These are phyloP conservation scores for Antheraea mylitta DNA, from an alignment of 1,140 invertebrate genomes.

Conservation along the genomic window DNA sequence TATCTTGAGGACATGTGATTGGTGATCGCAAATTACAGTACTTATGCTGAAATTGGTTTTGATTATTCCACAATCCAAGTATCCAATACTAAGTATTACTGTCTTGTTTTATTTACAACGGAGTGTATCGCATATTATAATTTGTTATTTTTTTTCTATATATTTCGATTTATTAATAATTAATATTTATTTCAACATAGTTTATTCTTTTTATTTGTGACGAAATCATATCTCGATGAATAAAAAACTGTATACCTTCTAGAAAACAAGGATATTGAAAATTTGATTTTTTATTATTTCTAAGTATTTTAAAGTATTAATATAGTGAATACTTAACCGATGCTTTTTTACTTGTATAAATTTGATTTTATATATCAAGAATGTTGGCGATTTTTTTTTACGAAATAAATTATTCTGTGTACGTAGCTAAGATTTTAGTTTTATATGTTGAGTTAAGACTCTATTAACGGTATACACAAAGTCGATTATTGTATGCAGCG, in stretches of 20 bases:
- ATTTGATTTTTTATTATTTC: neutral
- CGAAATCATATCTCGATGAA: neutral
- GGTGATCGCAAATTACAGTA: constrained; percentile 20
- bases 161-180: no score
- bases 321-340: constrained; percentile 33
- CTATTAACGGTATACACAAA: constrained; percentile 45
- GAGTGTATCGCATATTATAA: neutral
- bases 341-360: constrained; percentile 21
- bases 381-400: constrained; percentile 28
- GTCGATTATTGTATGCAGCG: constrained; percentile 27
- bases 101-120: neutral
- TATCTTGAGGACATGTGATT: constrained; percentile 10
- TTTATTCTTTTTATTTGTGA: no score
- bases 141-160: no score
- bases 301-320: constrained; percentile 31
- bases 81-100: neutral
- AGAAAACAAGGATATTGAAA: neutral
- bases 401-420: constrained; percentile 45
- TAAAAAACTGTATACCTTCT: neutral
- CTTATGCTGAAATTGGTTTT: constrained; percentile 7
- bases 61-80: neutral
- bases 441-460: constrained; percentile 29
- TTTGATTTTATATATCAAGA: constrained; percentile 19
- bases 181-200: no score
- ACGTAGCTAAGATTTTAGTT: constrained; percentile 20